Base-by-base conservation (phyloP, 2,113 vertebrate species). In the Tachycineta bicolor region DNA sequence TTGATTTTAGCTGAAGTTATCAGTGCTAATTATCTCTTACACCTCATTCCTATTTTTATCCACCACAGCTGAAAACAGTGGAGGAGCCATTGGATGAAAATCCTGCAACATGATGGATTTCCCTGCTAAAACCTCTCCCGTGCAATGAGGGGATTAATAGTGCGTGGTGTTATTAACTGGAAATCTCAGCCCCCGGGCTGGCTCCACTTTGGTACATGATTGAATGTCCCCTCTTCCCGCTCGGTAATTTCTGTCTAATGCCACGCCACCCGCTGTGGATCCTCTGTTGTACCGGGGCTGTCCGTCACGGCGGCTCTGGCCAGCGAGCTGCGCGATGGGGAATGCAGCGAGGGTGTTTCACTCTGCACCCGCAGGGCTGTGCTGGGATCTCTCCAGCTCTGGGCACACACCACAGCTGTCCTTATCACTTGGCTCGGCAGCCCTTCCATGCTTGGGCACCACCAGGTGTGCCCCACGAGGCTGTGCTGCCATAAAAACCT, bases 321-420 rank as follows among this genome's bases (percentile, higher is more conserved):
- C 5, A 2, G 56, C 0, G 1, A 52, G 71, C 53, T 49, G 22
- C 10, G 1, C 2, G 5, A 17, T 0, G 5, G 26, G 17, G 26
- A 75, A 50, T 10, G 39, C 29, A 33, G 26, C 0, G 0, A 70
- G 58, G 21, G 5, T 33, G 28, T 28, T 64, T 9, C 63, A 1
- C 3, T 3, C 43, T 60, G 89, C 47, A 16, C 11, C 1, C 3
- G 1, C 46, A 16, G 49, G 8, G 4, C 23, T 37, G 24, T 2
- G 2, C 16, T 4, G 6, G 43, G 25, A 2, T 49, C 43, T 39
- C 26, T 70, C 29, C 79, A 77, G 55, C 59, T 33, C 19, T 4
- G 19, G 46, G 15, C 33, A 34, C 0, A 0, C n/a, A 71, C n/a
- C 37, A 20, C 33, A 49, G 20, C n/a, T 33, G 31, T 14, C 70